These are phyloP conservation scores for Drosophila nigrodunni DNA, from an alignment of 1,140 invertebrate species.

Conservation along the genomic window DNA sequence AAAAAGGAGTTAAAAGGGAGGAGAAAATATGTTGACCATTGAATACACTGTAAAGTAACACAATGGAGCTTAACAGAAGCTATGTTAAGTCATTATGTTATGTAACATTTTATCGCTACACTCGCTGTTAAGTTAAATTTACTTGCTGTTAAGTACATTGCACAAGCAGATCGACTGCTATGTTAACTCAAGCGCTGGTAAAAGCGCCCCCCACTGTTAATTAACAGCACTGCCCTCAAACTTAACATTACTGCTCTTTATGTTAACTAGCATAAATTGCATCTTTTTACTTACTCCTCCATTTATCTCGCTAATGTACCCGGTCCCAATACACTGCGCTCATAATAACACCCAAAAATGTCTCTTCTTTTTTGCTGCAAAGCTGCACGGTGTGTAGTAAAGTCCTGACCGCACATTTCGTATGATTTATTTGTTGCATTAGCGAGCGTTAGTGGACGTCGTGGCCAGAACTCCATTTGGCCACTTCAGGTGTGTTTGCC, in stretches of 20 bases:
- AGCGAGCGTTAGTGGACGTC: conserved; percentile 46
- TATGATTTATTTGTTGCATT: conserved; percentile 73
- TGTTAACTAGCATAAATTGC: too few species aligned
- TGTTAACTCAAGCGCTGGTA: too few species aligned
- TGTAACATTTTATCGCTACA: too few species aligned
- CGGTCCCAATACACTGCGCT: neutral
- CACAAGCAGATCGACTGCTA: too few species aligned
- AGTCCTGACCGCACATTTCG: conserved; percentile 23
- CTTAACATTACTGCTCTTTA: too few species aligned
- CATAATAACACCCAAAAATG: conserved; percentile 3
- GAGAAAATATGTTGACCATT: neutral
- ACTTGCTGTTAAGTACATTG: too few species aligned
- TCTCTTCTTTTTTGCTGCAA: neutral
- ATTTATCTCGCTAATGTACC: neutral
- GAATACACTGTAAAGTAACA: neutral
- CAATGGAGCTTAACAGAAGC: neutral
- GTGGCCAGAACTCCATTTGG: conserved; percentile 27
- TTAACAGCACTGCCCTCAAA: too few species aligned
- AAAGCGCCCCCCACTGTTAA: too few species aligned
- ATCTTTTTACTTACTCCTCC: neutral
- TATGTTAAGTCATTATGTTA: too few species aligned
- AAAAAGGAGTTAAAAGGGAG: neutral
- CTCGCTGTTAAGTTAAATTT: too few species aligned
- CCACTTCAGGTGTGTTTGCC: conserved; percentile 46
- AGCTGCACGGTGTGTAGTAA: conserved; percentile 5